phyloP scores from a whole-genome alignment of 2,888 invertebrate genomes.

The Therioaphis trifolii region DNA sequence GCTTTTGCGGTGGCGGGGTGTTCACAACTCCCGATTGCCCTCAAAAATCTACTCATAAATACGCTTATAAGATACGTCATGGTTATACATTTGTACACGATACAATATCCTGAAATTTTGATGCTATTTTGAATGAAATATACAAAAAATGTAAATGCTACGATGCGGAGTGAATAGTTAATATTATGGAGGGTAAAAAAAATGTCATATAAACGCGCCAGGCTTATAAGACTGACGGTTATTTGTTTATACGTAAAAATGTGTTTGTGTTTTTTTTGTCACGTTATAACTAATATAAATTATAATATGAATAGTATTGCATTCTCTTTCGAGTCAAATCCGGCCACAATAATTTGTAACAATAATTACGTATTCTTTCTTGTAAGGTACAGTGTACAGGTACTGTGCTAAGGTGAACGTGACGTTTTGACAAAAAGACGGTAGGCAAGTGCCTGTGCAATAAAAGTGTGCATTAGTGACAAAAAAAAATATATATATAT shows the following conservation, averaged over 20 bases:
- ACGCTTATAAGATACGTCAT: not conserved
- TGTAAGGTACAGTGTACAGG: conserved; percentile 59
- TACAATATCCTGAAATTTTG: not conserved
- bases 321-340: conserved; percentile 32
- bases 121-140: not conserved
- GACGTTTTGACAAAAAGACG: conserved; percentile 63
- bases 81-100: not conserved
- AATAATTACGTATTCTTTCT: conserved; percentile 61
- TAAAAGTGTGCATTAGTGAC: conserved; percentile 59
- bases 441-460: conserved; percentile 62
- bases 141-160: not conserved
- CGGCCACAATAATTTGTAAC: not conserved
- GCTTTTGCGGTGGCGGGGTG: too few species aligned
- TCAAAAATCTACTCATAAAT: too few species aligned
- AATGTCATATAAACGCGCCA: not conserved
- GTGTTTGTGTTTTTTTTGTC: too few species aligned
- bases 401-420: conserved; percentile 58
- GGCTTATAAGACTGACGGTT: too few species aligned
- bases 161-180: not conserved
- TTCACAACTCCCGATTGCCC: too few species aligned
- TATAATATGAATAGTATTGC: too few species aligned
- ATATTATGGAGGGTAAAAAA: not conserved
- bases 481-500: not conserved
- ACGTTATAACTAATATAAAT: too few species aligned
- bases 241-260: too few species aligned